Base-by-base conservation (phyloP, 2,113 vertebrate species). In the Cochlearius cochlearius region DNA sequence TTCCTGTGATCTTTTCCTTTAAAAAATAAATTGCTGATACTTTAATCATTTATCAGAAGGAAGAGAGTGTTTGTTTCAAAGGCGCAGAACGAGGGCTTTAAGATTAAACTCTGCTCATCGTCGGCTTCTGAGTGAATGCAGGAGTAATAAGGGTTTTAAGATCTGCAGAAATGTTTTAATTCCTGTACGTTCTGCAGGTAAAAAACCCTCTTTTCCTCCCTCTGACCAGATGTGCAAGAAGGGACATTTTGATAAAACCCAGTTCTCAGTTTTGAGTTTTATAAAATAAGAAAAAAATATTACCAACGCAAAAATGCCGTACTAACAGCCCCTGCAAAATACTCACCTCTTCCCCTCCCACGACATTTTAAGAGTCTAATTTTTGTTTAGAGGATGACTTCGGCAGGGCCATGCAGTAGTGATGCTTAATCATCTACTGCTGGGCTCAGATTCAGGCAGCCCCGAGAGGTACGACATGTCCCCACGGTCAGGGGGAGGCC, bases 21-120 rank as follows among this genome's bases (percentile, higher is more conserved):
- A 96, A 97, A 89, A 97, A 97, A 94, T 38, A 74, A 89, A 80
- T 60, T 34, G 36, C 72, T 90, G 45, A 90, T 80, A 78, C 64
- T 97, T 97, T 62, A 94, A 95, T 96, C 91, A 94, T 85, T 95
- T 97, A 85, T 68, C 82, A 86, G 78, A 79, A 95, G 45, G 92
- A 91, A 58, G 52, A 86, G 50, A 78, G 39, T 8, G 16, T 95
- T 91, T 94, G 47, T 97, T 97, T 63, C 90, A 93, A 95, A 96
- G 94, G 43, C 43, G 15, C 21, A 60, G 93, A 95, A 92, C 0
- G 6, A 96, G 92, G 49, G 55, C 81, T 97, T 96, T 93, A 95
- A 97, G 96, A 96, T 96, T 79, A 79, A 80, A 76, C 47, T 90
- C 67, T 21, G 12, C 41, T 82, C 62, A n/a, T 94, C 79, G 30